These are phyloP conservation scores for Lydus trimaculatus DNA, from an alignment of 2,888 invertebrate genomes.

Conservation along the genomic window DNA sequence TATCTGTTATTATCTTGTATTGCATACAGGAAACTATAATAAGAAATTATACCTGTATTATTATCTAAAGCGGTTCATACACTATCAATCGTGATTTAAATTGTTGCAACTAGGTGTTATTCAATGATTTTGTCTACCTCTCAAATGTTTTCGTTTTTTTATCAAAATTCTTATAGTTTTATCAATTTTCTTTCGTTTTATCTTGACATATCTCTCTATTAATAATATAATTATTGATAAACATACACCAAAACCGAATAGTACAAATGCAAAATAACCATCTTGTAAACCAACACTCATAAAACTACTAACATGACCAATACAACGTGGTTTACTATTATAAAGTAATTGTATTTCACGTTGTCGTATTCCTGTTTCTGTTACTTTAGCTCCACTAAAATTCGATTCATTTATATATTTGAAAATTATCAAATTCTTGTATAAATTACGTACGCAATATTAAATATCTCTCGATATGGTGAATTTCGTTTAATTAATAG, in stretches of 20 bases:
- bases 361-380: conserved; percentile 61
- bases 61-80: neutral
- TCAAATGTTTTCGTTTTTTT: neutral
- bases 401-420: neutral
- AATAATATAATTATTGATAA: conserved; percentile 41
- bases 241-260: conserved; percentile 46
- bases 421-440: neutral
- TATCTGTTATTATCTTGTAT: neutral
- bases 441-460: conserved; percentile 64
- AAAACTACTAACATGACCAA: conserved; percentile 66
- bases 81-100: neutral
- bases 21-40: neutral
- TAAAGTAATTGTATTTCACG: conserved; percentile 54
- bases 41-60: neutral
- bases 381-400: conserved; percentile 49
- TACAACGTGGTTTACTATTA: conserved; percentile 67
- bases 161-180: neutral
- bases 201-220: conserved; percentile 34
- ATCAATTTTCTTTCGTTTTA: neutral
- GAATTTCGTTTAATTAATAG: neutral
- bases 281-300: conserved; percentile 69
- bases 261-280: conserved; percentile 62
- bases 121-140: no score
- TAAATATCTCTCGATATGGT: conserved; percentile 51
- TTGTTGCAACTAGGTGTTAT: no score